Evolutionary conservation across 2,113 vertebrate genomes (phyloP), one percentile per base, ranked within the genome.

Genomic region (Sinocyclocheilus anophthalmus): DNA sequence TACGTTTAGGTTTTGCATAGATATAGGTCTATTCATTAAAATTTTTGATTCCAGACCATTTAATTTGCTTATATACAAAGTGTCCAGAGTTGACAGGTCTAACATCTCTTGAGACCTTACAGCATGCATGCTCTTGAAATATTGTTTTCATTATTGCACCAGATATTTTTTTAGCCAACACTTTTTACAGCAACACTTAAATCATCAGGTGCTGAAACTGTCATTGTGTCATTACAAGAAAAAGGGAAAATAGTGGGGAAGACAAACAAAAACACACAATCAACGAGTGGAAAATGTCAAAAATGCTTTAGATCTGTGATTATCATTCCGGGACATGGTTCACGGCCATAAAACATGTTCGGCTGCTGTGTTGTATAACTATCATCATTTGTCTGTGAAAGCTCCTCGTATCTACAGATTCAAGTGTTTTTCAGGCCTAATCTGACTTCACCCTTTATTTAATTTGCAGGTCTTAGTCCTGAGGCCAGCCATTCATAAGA

Each of bases 381-480:
- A 13, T 30, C 26, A 37, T 83, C 18, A 53, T 65, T 83, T 83
- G 45, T 65, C 45, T 55, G n/a, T 53, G 81, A 65, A 70, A 70
- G 8, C 45, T 48, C 10, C 67, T 63, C 55, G 81, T 57, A 55
- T 76, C 57, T 13, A 30, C 37, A 20, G 69, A 69, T 76, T 76
- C 45, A 76, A 81, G 69, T 65, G 86, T 55, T 87, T 84, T 78
- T 37, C 30, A 55, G 55, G 67, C 42, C 30, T 53, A 20, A 81
- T 85, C 57, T 76, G 30, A 30, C 78, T 72, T 48, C 61, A 20
- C 63, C 4, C 26, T 80, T 87, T 85, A 87, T 85, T 81, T 37
- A 57, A 87, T 82, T 89, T 85, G 53, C 77, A 82, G 39, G 77
- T 39, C 61, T 81, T 80, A 77, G 37, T 53, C 50, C n/a, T 65